These are phyloP conservation scores for Pelagia noctiluca DNA, from an alignment of 30 jellyfish, hydroid and myxozoan species.

Conservation along the genomic window DNA sequence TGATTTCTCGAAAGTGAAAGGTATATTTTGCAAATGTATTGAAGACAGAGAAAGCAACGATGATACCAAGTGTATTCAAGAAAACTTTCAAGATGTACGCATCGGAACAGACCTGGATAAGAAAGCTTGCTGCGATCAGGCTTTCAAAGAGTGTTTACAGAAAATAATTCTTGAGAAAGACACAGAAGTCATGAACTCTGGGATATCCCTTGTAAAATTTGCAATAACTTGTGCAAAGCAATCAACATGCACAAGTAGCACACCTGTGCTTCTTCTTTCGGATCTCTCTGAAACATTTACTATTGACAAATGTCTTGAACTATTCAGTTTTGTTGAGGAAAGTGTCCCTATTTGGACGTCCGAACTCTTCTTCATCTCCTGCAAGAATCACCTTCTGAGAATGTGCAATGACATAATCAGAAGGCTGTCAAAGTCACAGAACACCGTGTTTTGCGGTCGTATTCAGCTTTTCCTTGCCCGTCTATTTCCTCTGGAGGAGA, in stretches of 20 bases:
- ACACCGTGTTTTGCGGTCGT: slow-evolving; percentile 90
- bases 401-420: slow-evolving; percentile 95
- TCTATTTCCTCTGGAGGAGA: slow-evolving; percentile 95
- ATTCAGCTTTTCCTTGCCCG: slow-evolving; percentile 94
- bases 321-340: slow-evolving; percentile 86
- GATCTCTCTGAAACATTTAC: slow-evolving; percentile 83
- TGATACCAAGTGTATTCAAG: slow-evolving; percentile 42
- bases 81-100: slow-evolving; percentile 36
- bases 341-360: slow-evolving; percentile 83
- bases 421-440: slow-evolving; percentile 89
- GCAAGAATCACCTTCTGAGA: slow-evolving; percentile 89
- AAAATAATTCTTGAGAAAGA: slow-evolving; percentile 6
- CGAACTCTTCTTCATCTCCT: slow-evolving; percentile 76
- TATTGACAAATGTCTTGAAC: slow-evolving; percentile 74
- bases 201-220: slow-evolving; percentile 53
- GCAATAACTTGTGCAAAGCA: slow-evolving; percentile 77
- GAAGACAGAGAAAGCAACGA: slow-evolving; percentile 39
- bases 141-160: slow-evolving; percentile 80
- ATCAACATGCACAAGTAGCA: slow-evolving; percentile 74
- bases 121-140: slow-evolving; percentile 86
- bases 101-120: slow-evolving; percentile 84
- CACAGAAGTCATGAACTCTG: slow-evolving; percentile 14
- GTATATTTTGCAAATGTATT: slow-evolving; percentile 57
- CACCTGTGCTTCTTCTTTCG: slow-evolving; percentile 80
- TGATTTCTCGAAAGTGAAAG: slow-evolving; percentile 58